Conservation (phyloP, 2,113 vertebrate genomes). For the Trochalopteron elliotii region DNA sequence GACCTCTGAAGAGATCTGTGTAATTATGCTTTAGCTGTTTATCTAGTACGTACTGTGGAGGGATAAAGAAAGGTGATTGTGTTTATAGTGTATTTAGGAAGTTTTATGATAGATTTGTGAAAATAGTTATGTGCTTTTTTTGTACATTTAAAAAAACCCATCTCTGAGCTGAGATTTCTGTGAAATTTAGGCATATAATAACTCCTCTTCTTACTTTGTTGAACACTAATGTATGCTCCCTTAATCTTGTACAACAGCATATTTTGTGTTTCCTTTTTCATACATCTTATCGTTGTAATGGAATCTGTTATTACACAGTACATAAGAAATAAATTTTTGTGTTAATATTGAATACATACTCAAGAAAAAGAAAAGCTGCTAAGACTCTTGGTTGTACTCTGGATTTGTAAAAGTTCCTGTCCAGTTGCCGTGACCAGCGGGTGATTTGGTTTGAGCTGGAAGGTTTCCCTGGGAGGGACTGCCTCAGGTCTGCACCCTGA, state of each 20-base stretch:
- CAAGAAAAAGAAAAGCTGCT: background rate
- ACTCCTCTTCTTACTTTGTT: background rate
- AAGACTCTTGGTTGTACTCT: background rate
- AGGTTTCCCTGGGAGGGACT: background rate
- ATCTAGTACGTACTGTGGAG: background rate
- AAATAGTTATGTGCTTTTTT: background rate
- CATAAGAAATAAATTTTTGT: background rate
- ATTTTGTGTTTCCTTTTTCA: background rate
- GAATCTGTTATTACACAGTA: background rate
- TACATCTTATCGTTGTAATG: background rate
- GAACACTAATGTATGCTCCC: background rate
- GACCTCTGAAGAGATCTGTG: background rate
- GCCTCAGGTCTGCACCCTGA: background rate
- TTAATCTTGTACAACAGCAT: background rate
- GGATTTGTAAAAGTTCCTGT: background rate
- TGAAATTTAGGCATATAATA: background rate
- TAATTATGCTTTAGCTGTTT: background rate
- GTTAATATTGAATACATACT: background rate
- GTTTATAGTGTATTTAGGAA: background rate
- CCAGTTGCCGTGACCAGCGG: fast-evolving
- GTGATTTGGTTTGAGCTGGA: background rate
- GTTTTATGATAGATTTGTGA: background rate
- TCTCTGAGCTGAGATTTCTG: background rate
- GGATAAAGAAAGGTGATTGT: background rate
- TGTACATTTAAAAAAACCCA: background rate